Evolutionary conservation across 2,113 vertebrate species (phyloP), one percentile per base, ranked within the genome.

Genomic region (Tor tambroides): DNA sequence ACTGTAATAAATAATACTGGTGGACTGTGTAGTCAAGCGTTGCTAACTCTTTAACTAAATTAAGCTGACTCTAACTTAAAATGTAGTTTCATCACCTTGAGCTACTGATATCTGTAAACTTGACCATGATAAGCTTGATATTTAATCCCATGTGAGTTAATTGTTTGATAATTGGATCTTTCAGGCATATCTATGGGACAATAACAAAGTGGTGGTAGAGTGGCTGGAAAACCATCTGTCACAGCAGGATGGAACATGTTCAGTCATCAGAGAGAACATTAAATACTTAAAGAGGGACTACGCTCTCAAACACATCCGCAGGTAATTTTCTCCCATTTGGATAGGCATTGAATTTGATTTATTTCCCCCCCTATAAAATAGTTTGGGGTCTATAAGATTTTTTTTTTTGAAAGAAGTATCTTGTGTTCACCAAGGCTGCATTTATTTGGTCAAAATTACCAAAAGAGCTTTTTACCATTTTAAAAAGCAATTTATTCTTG

Each of bases 161-260:
- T 15, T 19, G 59, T 81, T 46, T 43, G 41, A 46, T 26, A 54
- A 19, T 91, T 4, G 51, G 41, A 56, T n/a, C 28, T 23, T 43
- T 65, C 89, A 99, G 98, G 97, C 96, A 38, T 99, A 99, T 92
- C 96, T 98, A 10, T 99, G 98, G 98, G 98, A 99, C 90, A 97
- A 96, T 89, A 99, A 99, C 94, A 95, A 97, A 90, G 95, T 91
- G 21, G 98, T 97, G 80, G 97, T 99, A 51, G 96, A 96, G 88
- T 99, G 98, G 98, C 94, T 99, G 87, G 97, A 99, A 93, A 96
- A 96, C 86, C 97, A 99, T 80, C 94, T 97, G 91, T 93, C 93
- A 9, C 93, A 84, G 6, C 94, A 94, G 0, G 97, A 97, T 0
- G 83, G 96, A 28, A 77, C 82, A 1, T 95, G 79, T 69, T 98